A percentile compares a stretch with the other conserved stretches of the same genome.
phyloP scores from a whole-genome alignment of 2,113 vertebrate genomes.

The Asarcornis scutulata region DNA sequence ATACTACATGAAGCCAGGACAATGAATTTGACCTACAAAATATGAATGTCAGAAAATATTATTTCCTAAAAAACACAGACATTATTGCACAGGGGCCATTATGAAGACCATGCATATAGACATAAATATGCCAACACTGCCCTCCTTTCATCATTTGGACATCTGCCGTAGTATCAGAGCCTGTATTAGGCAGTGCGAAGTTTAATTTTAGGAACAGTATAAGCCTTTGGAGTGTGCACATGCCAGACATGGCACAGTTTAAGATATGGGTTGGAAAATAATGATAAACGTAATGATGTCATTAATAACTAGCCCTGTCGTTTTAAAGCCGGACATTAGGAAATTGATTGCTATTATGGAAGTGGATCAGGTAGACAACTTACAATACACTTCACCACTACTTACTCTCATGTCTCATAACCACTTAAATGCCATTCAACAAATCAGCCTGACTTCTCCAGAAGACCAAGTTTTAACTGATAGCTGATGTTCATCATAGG shows the following conservation, averaged over 20 bases:
- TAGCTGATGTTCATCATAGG: background rate
- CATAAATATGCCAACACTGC: background rate
- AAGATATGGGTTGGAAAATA: background rate
- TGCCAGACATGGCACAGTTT: rapidly evolving
- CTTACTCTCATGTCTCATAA: background rate
- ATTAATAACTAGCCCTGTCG: background rate
- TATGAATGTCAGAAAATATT: background rate
- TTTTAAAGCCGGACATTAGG: background rate
- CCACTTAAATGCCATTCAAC: background rate
- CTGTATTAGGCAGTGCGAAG: background rate
- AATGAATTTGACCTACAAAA: background rate
- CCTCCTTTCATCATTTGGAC: background rate
- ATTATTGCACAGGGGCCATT: background rate
- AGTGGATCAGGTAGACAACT: background rate
- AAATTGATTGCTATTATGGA: background rate
- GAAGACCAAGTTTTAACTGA: background rate
- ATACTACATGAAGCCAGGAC: background rate
- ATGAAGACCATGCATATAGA: background rate
- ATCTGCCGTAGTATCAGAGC: background rate
- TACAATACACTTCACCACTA: background rate
- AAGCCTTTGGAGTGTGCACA: background rate
- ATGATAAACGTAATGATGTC: background rate
- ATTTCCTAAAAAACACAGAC: background rate
- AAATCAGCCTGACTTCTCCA: background rate
- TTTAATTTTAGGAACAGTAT: background rate